Base-by-base conservation (phyloP, 2,888 invertebrate genomes). In the Tiliacea citrago region DNA sequence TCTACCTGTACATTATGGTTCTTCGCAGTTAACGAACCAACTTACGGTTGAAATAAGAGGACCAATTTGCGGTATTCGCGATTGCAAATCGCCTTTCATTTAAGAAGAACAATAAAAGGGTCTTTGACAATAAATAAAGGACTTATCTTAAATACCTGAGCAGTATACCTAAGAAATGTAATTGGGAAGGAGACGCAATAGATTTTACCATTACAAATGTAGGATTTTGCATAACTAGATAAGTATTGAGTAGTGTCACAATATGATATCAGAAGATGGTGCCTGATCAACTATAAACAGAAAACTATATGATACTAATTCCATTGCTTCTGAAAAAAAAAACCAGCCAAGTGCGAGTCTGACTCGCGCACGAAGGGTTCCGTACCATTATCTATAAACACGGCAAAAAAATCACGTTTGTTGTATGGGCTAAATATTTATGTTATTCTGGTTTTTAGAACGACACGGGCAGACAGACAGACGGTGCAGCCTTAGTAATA, bases 81-180 rank as follows among this genome's bases (percentile, higher is more conserved):
- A 78, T 67, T 80, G 53, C 71, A 78, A 70, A 78, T 79, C 70
- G 79, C 66, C 78, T 78, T 82, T 29, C 78, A 82, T 70, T 70
- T 57, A 3, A 49, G 70, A 67, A 79, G 58, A 57, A 70, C 82
- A 78, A 77, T 82, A 79, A 79, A 71, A 83, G 67, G 79, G 53
- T 67, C 72, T 83, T 53, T 66, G 47, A 47, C 62, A 13, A 83
- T 79, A 82, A 78, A 78, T 79, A 77, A 63, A 65, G 49, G 69
- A 60, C 79, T 82, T 82, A 79, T 79, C 77, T 81, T 68, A 62
- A 77, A 77, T 77, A 65, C 58, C 67, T 80, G 47, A 58, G 45
- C 35, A 62, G 45, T 51, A n/a, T 58, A 70, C 51, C 62, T 67
- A 29, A 29, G 29, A 35, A 49, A 21, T 0, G 7, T 21, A 73